Conservation (phyloP, 2,888 invertebrate genomes). For the Agrenia bidenticulata region DNA sequence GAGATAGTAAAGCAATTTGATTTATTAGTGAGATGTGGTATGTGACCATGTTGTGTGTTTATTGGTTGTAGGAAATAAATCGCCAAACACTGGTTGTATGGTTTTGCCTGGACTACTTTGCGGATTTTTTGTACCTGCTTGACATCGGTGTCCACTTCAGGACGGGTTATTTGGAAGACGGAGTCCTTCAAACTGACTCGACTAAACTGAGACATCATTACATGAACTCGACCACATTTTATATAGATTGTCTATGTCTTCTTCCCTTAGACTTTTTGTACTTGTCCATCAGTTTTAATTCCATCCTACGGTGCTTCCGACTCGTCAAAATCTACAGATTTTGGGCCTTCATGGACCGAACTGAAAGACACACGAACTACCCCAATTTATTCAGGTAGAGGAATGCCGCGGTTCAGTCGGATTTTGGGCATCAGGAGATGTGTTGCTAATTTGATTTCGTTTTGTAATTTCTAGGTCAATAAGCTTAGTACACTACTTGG, state of each 20-base stretch:
- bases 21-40: conserved; percentile 42
- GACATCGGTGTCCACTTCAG: conserved; percentile 97
- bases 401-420: no score
- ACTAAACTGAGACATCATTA: conserved; percentile 91
- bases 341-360: conserved; percentile 98
- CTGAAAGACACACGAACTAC: conserved; percentile 97
- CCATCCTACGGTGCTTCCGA: conserved; percentile 67
- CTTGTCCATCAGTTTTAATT: conserved; percentile 91
- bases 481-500: conserved; percentile 89
- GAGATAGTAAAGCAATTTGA: no score
- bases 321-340: conserved; percentile 89
- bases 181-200: conserved; percentile 94
- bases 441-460: not conserved
- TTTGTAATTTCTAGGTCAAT: conserved; percentile 64
- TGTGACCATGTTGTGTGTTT: conserved; percentile 7
- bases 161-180: conserved; percentile 95
- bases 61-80: conserved; percentile 56
- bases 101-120: conserved; percentile 96
- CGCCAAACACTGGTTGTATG: conserved; percentile 83
- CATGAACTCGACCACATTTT: conserved; percentile 96
- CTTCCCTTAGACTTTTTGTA: conserved; percentile 97
- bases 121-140: conserved; percentile 91
- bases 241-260: conserved; percentile 97
- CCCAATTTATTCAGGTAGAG: conserved; percentile 80
- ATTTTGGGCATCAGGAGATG: not conserved